Evolutionary conservation across 2,113 vertebrate species (phyloP).

Genomic region (Cricetomys ansorgei): DNA sequence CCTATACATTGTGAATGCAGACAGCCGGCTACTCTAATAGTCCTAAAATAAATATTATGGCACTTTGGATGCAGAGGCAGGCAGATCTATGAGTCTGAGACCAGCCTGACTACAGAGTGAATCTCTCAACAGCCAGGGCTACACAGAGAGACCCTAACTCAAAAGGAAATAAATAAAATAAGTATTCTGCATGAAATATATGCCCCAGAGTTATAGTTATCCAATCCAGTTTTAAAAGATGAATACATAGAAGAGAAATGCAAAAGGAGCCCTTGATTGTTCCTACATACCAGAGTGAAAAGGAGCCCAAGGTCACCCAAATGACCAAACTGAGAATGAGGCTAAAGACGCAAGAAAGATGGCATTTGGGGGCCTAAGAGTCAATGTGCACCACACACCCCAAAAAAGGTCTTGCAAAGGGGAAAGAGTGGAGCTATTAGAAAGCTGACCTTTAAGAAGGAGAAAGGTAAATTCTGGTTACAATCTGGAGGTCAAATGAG

Average conservation of each 20-base stretch:
- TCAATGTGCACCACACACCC: neutral
- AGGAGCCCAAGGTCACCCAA: neutral
- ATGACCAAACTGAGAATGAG: neutral
- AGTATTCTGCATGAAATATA: slow-evolving; percentile 16
- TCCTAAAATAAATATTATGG: neutral
- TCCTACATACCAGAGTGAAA: neutral
- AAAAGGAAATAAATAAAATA: neutral
- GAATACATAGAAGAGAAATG: neutral
- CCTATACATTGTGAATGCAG: neutral
- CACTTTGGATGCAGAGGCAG: neutral
- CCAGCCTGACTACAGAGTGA: neutral
- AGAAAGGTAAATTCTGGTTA: slow-evolving; percentile 22
- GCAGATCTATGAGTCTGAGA: neutral
- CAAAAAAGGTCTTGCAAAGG: neutral
- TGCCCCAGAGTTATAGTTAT: neutral
- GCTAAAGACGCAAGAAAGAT: neutral
- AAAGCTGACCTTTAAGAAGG: neutral
- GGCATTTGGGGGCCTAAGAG: neutral
- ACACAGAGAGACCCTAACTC: neutral
- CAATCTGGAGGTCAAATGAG: neutral
- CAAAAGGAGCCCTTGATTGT: neutral
- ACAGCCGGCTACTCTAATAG: neutral
- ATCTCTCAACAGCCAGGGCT: neutral
- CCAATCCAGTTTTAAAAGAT: neutral
- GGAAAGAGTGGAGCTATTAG: neutral